Conservation (phyloP, 2,888 invertebrate genomes). For the Eristalis intricaria region DNA sequence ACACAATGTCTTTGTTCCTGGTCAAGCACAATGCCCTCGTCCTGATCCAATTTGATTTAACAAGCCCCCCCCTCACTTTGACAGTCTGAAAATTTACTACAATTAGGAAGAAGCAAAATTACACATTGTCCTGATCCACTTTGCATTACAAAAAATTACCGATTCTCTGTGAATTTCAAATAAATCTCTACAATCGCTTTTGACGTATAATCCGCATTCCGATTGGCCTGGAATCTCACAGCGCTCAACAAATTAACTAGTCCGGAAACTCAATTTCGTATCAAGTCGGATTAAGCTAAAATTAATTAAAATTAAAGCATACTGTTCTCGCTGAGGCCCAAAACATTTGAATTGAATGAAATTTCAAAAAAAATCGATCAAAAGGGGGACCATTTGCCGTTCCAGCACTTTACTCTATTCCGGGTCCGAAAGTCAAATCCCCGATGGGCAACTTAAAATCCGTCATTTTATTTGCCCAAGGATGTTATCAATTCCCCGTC, state of each 20-base stretch:
- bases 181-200: neutral
- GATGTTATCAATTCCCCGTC: slow-evolving; percentile 41
- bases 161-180: neutral
- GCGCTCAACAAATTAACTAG: neutral
- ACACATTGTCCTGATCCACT: neutral
- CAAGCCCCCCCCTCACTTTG: too few species aligned
- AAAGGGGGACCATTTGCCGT: too few species aligned
- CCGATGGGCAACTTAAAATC: slow-evolving; percentile 63
- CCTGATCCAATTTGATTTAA: too few species aligned
- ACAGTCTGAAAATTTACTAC: too few species aligned
- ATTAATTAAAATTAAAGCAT: neutral
- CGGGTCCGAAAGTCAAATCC: slow-evolving; percentile 39
- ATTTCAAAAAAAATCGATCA: too few species aligned
- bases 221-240: neutral
- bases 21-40: too few species aligned
- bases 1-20: too few species aligned
- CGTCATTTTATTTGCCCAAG: slow-evolving; percentile 52
- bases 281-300: neutral
- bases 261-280: neutral
- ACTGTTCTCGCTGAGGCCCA: neutral
- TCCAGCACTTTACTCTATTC: neutral
- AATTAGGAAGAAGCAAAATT: neutral
- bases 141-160: neutral
- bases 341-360: too few species aligned
- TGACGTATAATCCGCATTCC: neutral